Evolutionary conservation across 2,113 vertebrate genomes (phyloP).

Genomic region (Meleagris gallopavo): DNA sequence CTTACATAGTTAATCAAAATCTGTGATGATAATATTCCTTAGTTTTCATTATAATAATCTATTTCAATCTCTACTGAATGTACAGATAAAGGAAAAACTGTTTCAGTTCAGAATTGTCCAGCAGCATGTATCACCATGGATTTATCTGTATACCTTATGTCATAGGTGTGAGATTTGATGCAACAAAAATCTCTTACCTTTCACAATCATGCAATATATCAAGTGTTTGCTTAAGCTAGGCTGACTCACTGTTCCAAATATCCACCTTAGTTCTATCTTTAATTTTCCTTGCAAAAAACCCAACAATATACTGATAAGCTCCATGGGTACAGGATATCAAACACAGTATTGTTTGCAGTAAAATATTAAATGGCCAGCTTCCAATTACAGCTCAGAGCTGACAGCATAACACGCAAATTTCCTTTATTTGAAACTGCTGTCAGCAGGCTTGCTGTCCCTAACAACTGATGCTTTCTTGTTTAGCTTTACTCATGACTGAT

Average conservation of each 20-base stretch:
- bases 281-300: slow-evolving; percentile 10
- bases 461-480: slow-evolving; percentile 25
- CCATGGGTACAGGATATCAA: slow-evolving; percentile 32
- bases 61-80: not conserved
- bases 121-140: not conserved
- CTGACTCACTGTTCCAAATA: slow-evolving; percentile 27
- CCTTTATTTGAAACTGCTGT: slow-evolving; percentile 38
- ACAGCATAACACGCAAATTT: slow-evolving; percentile 4
- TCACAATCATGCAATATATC: not conserved
- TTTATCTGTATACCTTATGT: not conserved
- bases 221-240: slow-evolving; percentile 11
- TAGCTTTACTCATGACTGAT: slow-evolving; percentile 13
- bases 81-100: not conserved
- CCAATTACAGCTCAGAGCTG: not conserved
- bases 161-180: not conserved
- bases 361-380: slow-evolving; percentile 1
- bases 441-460: slow-evolving; percentile 35
- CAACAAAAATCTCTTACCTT: not conserved
- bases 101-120: not conserved
- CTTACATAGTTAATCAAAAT: not conserved
- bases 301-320: slow-evolving; percentile 32
- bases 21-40: not conserved
- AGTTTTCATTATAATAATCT: not conserved
- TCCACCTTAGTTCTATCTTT: not conserved
- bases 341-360: slow-evolving; percentile 16